Evolutionary conservation across 2,113 vertebrate genomes (phyloP).

Genomic region (Rhinoderma darwinii): DNA sequence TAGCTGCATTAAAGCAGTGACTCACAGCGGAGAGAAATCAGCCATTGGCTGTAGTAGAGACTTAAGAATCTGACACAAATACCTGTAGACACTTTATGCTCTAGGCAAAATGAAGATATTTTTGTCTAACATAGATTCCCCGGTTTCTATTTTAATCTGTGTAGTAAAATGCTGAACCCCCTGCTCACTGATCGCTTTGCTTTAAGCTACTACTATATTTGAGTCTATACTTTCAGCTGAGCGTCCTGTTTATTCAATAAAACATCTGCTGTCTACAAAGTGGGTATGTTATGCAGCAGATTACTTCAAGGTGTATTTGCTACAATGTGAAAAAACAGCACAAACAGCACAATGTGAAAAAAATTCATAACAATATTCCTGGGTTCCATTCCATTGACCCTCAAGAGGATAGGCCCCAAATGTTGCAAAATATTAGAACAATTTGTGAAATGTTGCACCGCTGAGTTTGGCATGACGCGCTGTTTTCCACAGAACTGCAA

Average conservation of each 20-base stretch:
- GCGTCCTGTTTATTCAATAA: not conserved
- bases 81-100: constrained; percentile 28
- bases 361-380: too few relatives aligned
- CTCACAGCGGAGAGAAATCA: not conserved
- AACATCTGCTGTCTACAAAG: not conserved
- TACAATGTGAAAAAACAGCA: not conserved
- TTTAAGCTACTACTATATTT: constrained; percentile 1
- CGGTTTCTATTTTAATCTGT: constrained; percentile 18
- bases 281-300: not conserved
- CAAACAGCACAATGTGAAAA: not conserved
- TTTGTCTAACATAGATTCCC: not conserved
- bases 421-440: too few relatives aligned
- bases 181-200: constrained; percentile 8
- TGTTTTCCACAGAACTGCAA: too few relatives aligned
- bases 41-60: constrained; percentile 11
- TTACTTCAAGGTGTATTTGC: not conserved
- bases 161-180: not conserved
- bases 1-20: not conserved
- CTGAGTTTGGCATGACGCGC: too few relatives aligned
- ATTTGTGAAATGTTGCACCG: too few relatives aligned
- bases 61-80: constrained; percentile 25
- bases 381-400: too few relatives aligned
- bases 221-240: not conserved
- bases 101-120: constrained; percentile 5
- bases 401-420: too few relatives aligned